Conservation (phyloP, 23 tunicate species). For the Oikopleura dioica region DNA sequence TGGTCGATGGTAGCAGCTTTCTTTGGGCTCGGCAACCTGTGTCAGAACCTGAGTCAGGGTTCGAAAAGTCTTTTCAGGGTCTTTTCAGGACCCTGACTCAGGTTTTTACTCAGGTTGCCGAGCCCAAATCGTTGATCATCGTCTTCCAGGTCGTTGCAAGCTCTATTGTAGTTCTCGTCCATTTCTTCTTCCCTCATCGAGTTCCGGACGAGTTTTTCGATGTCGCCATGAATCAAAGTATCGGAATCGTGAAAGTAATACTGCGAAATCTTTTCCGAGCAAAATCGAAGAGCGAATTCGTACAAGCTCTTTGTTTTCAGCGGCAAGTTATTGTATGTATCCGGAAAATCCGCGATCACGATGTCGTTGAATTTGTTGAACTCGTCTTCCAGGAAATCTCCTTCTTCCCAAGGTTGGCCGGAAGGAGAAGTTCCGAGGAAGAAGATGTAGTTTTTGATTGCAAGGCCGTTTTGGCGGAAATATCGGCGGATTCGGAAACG, state of each 20-base stretch:
- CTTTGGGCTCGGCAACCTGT: too few relatives aligned
- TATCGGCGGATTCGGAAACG: background rate
- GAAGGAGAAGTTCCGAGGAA: background rate
- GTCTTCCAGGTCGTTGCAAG: background rate
- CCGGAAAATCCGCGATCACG: constrained; percentile 2
- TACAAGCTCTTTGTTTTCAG: background rate
- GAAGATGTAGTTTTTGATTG: background rate
- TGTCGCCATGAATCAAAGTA: background rate
- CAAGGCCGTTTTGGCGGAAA: too few relatives aligned
- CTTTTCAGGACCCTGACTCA: too few relatives aligned
- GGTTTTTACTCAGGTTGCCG: too few relatives aligned
- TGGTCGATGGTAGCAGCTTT: background rate
- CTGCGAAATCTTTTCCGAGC: background rate
- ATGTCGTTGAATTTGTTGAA: background rate
- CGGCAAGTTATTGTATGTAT: constrained; percentile 2
- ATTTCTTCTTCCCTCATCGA: background rate
- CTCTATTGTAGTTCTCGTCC: background rate
- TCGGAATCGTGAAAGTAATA: constrained; percentile 11
- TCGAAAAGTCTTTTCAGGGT: too few relatives aligned
- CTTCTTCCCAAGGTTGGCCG: background rate
- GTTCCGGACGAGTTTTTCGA: background rate
- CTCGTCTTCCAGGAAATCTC: background rate
- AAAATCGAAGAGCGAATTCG: background rate
- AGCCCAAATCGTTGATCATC: background rate
- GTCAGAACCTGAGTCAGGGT: too few relatives aligned